phyloP scores from a whole-genome alignment of 2,113 vertebrate genomes.

The Equus przewalskii region DNA sequence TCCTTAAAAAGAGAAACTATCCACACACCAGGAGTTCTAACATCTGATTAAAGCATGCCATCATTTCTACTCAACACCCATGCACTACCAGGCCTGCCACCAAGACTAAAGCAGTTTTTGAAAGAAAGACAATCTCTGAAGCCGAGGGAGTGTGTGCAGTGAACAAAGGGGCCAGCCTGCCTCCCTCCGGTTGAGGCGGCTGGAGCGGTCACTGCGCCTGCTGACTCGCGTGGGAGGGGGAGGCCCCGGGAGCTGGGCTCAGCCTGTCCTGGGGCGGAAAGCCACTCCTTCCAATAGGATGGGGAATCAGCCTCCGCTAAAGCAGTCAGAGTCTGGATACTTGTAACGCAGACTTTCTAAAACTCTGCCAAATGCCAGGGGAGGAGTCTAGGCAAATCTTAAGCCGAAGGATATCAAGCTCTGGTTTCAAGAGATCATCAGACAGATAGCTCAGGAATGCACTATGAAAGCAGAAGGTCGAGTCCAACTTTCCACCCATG shows the following conservation, averaged over 20 bases:
- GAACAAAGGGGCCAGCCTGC: not conserved
- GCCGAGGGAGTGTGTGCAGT: not conserved
- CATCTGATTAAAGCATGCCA: not conserved
- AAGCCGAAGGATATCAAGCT: not conserved
- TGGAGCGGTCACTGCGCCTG: not conserved
- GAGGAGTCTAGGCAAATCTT: conserved; percentile 18
- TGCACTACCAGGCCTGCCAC: not conserved
- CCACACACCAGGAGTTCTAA: not conserved
- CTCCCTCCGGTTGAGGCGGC: not conserved
- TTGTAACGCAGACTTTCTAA: not conserved
- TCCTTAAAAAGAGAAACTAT: conserved; percentile 62
- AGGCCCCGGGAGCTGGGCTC: not conserved
- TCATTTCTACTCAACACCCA: not conserved
- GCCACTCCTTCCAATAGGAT: not conserved
- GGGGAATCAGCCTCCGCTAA: not conserved
- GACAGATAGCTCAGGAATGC: conserved; percentile 70
- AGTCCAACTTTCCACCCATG: conserved; percentile 71
- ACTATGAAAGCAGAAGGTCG: conserved; percentile 65
- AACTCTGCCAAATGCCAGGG: not conserved
- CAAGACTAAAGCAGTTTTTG: not conserved
- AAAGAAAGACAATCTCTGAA: not conserved
- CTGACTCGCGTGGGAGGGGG: accelerated
- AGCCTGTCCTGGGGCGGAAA: not conserved
- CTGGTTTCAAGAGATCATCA: conserved; percentile 59
- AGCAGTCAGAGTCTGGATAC: not conserved